Base-by-base conservation (phyloP, 2,888 invertebrate species). In the Scaptomyza cyrtandrae region DNA sequence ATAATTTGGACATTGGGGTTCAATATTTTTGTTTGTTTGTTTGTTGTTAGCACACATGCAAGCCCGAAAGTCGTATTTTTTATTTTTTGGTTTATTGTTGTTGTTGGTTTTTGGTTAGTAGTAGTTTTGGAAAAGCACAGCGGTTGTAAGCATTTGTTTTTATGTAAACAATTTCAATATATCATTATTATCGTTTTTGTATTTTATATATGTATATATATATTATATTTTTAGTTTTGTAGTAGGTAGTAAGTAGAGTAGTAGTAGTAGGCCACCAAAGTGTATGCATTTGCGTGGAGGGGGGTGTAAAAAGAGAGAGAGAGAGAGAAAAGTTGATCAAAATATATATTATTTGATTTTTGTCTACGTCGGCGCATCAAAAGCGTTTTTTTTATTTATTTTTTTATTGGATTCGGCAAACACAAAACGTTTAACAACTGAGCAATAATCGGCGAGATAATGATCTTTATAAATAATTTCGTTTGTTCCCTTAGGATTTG, bases 41-140 rank as follows among this genome's bases (percentile, higher is more conserved):
- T 92, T 92, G 44, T 72, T 58, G 65, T 78, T 80, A 79, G 73
- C 84, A 86, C 86, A 88, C 88, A 88, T 84, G 84, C 84, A 84
- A 76, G 52, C 74, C 78, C 58, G 58, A 39, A 50, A 71, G 33
- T 65, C 48, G 61, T 14, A 2, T 14, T 7, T 6, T 0, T n/a
- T 14, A 31, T 63, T 54, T 9, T 16, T 16, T 41, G 13, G 24
- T 62, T 54, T 5, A 35, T 35, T 35, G 35, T 35, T 9, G 56
- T 76, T 74, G 59, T 72, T 78, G 24, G 1, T 33, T 55, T 45
- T 64, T 69, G 41, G 74, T 77, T 86, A 80, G 79, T 78, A 86
- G 73, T 83, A 52, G 39, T 39, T 39, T 52, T 76, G 79, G 67
- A 83, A 77, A 77, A 83, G 86, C 75, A 81, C 80, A 87, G 78